Conservation (phyloP, 2,888 invertebrate genomes). For the Philhelius pedissequus region DNA sequence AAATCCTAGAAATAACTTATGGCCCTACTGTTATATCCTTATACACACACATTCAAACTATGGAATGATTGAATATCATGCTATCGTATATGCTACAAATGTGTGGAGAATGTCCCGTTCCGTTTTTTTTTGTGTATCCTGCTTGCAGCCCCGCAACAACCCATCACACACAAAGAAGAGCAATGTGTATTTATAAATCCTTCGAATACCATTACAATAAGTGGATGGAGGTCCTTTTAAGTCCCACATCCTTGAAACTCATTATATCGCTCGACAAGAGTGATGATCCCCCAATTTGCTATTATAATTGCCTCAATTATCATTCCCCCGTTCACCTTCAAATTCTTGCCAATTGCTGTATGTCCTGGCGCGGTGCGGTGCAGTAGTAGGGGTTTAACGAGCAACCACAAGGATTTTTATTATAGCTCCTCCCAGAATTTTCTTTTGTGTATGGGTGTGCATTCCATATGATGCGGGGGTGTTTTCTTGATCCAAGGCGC, state of each 20-base stretch:
- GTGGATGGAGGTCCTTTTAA: constrained; percentile 2
- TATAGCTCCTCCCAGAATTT: constrained; percentile 49
- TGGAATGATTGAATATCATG: neutral
- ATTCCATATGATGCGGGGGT: constrained; percentile 35
- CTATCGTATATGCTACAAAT: neutral
- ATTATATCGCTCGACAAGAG: constrained; percentile 72
- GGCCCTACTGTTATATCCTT: constrained; percentile 61
- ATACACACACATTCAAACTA: constrained; percentile 3
- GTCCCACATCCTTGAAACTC: constrained; percentile 57
- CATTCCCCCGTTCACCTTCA: constrained; percentile 72
- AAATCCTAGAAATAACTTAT: constrained; percentile 71
- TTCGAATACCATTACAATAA: constrained; percentile 56
- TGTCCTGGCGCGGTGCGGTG: neutral
- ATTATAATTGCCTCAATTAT: constrained; percentile 79
- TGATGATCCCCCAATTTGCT: constrained; percentile 79
- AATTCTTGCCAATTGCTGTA: constrained; percentile 6
- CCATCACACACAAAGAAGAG: constrained; percentile 1
- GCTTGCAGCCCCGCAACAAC: neutral
- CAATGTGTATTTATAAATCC: constrained; percentile 37
- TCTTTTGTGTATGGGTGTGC: constrained; percentile 13
- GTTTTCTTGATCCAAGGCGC: constrained; percentile 41
- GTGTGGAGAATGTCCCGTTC: neutral
- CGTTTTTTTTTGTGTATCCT: constrained; percentile 4
- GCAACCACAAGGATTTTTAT: constrained; percentile 54
- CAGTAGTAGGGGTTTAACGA: constrained; percentile 8